A percentile compares a stretch with the other conserved stretches of the same genome.
phyloP scores from a whole-genome alignment of 1,140 invertebrate species.

The Cyclargus thomasi region DNA sequence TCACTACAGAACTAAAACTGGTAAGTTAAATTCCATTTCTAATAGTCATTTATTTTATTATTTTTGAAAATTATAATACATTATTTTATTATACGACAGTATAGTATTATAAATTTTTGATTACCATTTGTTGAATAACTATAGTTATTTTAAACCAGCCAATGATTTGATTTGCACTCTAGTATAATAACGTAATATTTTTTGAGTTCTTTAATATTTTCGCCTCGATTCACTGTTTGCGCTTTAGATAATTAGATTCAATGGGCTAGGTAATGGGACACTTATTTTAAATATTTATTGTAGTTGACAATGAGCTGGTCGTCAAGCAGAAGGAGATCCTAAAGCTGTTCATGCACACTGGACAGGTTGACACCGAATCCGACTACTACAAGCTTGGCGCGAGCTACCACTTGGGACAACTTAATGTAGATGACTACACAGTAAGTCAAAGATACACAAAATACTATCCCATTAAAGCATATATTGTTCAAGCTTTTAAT shows the following conservation, averaged over 20 bases:
- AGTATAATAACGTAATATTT: too few relatives aligned
- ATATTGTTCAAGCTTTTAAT: too few relatives aligned
- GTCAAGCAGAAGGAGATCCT: slow-evolving; percentile 37
- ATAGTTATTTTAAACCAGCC: too few relatives aligned
- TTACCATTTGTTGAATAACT: too few relatives aligned
- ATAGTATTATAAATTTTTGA: too few relatives aligned
- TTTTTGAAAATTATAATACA: background rate
- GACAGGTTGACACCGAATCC: slow-evolving; percentile 27
- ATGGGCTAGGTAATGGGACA: too few relatives aligned
- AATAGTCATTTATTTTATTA: background rate
- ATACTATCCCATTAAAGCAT: background rate
- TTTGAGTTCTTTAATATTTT: too few relatives aligned
- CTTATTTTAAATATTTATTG: background rate
- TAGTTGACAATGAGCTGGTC: slow-evolving; percentile 23
- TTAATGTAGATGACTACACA: slow-evolving; percentile 35
- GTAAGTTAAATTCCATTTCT: background rate
- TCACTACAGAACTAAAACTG: slow-evolving; percentile 5
- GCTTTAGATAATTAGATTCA: too few relatives aligned
- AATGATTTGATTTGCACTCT: too few relatives aligned
- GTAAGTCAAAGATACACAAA: slow-evolving; percentile 40
- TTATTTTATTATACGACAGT: background rate
- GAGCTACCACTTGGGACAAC: slow-evolving; percentile 33
- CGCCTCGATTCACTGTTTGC: too few relatives aligned
- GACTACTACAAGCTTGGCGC: slow-evolving; percentile 38
- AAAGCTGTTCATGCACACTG: slow-evolving; percentile 36